Base-by-base conservation (phyloP, 2,888 invertebrate species). In the Athrips mouffetella region DNA sequence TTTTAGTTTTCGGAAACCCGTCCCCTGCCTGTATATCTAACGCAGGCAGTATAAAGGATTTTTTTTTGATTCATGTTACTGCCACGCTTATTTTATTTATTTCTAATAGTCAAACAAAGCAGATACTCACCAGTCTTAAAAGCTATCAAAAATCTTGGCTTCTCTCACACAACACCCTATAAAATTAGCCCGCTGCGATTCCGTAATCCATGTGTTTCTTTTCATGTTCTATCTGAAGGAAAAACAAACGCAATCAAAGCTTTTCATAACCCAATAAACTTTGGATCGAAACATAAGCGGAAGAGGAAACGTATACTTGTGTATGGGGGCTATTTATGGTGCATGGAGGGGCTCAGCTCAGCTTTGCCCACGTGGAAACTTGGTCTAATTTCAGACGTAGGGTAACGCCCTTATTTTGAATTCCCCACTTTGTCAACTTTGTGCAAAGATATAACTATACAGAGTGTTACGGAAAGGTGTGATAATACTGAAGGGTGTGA, bases 331-430 rank as follows among this genome's bases (percentile, higher is more conserved):
- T 71, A 68, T 72, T 68, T 63, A 56, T 58, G 54, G 56, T 54
- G 31, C 20, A 27, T 8, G 27, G 18, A n/a, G 21, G 20, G n/a
- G n/a, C n/a, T n/a, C n/a, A n/a, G n/a, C n/a, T n/a, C n/a, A n/a
- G n/a, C n/a, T n/a, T 49, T 10, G 55, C 53, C 55, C 51, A 53
- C 47, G 47, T 49, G 52, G 50, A 40, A 47, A 50, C 58, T 49
- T 40, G 50, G 57, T 57, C 63, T 73, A 70, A 70, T 65, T 73
- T 65, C 52, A 57, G 67, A 41, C 42, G 29, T 54, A 62, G 73
- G 67, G 67, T 72, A 76, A 76, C 67, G 76, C 70, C 72, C 72
- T 68, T 73, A 54, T 66, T 67, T 63, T 60, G 52, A 62, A 61
- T 58, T 59, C 56, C 54, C 49, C 54, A 52, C 51, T 64, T 66